Percentiles rank a stretch among this genome's conserved stretches.
These are phyloP conservation scores for Corynorhinus townsendii DNA, from an alignment of 2,113 vertebrate species.

Conservation along the genomic window DNA sequence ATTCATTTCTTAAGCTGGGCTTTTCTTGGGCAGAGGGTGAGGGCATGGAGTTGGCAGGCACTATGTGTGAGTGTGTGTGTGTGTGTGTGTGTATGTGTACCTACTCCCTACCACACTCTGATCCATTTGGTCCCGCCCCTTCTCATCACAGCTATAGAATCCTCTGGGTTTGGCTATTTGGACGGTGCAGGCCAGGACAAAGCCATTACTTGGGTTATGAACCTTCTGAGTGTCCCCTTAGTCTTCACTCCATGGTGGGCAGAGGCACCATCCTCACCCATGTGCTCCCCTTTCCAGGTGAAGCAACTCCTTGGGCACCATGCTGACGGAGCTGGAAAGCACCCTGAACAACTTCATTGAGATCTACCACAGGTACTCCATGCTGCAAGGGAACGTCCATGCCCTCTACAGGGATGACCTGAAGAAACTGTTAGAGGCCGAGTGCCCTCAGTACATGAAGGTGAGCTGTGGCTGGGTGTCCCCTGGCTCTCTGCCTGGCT, in stretches of 20 bases:
- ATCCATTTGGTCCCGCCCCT: background rate
- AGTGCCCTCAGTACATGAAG: background rate
- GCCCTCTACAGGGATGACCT: constrained; percentile 35
- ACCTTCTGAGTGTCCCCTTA: background rate
- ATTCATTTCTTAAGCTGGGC: background rate
- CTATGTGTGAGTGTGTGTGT: background rate
- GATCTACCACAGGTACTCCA: constrained; percentile 38
- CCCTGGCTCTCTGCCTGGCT: background rate
- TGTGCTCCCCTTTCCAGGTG: background rate
- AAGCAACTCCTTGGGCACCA: background rate
- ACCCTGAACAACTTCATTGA: background rate
- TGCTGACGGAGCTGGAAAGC: constrained; percentile 41
- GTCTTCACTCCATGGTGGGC: background rate
- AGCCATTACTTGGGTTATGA: background rate
- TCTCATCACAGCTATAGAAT: background rate
- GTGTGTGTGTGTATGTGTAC: background rate
- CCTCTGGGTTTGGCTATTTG: background rate
- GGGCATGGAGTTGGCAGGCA: background rate
- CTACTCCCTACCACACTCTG: background rate
- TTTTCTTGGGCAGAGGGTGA: background rate
- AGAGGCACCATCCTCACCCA: background rate
- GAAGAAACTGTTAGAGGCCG: background rate
- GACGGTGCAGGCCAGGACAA: background rate
- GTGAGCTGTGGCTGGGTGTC: constrained; percentile 24
- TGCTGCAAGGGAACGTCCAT: accelerated